Base-by-base conservation (phyloP, 1,140 invertebrate genomes). In the Metaphire vulgaris region DNA sequence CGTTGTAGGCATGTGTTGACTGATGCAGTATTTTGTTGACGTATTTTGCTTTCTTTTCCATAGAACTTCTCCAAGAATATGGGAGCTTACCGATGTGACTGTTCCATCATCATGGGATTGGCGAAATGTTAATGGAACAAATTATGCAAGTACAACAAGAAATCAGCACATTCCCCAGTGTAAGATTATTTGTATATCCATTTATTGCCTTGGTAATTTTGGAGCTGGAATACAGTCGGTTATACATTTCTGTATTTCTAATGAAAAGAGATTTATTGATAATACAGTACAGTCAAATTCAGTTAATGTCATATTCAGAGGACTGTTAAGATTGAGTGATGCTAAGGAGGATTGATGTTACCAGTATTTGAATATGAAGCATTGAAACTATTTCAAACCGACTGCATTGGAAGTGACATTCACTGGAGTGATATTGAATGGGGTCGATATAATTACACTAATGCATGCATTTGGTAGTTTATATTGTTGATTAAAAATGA, bases 161-260 rank as follows among this genome's bases (percentile, higher is more conserved):
- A 88, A 88, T 74, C 86, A 87, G 75, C 86, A 87, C 74, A 86
- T 87, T 69, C 86, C 85, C n/a, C 85, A 86, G 74, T 86, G 85
- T 85, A 84, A 80, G 82, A 71, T 32, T 2, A 71, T 0, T n/a
- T 71, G 6, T 69, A 33, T 71, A 65, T 26, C 14, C 26, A 65
- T 65, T 65, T 65, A 26, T 65, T 15, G 26, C 14, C 56, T 15
- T 65, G 56, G 26, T n/a, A n/a, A n/a, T n/a, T n/a, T n/a, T n/a
- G n/a, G n/a, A n/a, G n/a, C n/a, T n/a, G n/a, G n/a, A n/a, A n/a
- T n/a, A n/a, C n/a, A n/a, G n/a, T n/a, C n/a, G n/a, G n/a, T n/a
- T n/a, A n/a, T n/a, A n/a, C n/a, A n/a, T n/a, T n/a, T n/a, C n/a
- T n/a, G n/a, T n/a, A n/a, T n/a, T n/a, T n/a, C n/a, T n/a, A n/a